Base-by-base conservation (phyloP, 2,797 vertebrate species). In the Anguilla anguilla region DNA sequence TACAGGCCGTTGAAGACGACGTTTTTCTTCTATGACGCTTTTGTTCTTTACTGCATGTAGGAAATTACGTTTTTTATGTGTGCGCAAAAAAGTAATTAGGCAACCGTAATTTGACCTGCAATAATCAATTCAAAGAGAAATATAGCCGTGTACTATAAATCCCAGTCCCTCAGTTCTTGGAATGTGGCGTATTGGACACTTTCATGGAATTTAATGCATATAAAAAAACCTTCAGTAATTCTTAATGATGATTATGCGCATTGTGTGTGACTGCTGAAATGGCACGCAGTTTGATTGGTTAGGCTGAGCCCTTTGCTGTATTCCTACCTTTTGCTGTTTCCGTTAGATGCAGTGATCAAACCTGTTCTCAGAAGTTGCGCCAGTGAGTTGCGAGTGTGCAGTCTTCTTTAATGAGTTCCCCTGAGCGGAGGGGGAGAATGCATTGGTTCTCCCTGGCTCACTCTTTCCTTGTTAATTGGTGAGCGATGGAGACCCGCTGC, bases 331-430 rank as follows among this genome's bases (percentile, higher is more conserved):
- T 86, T 46, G n/a, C 88, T 88, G 89, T 64, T 25, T 86, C 81
- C 84, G 82, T 88, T 10, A 88, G 87, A 90, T 88, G 61, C 77
- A 83, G 84, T 86, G 87, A 84, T 88, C 90, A 89, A 89, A 57
- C 91, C 91, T n/a, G 91, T 89, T 86, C 86, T 95, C 92, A 94
- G 94, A 94, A 94, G 91, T 87, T 86, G 87, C 94, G 94, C 94
- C 93, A 95, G 88, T 89, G 88, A 90, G 90, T 88, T 92, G 90
- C 91, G 90, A 90, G 89, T 92, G 93, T 85, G 67, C 83, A 6
- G 81, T 87, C 83, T 31, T 51, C 89, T 92, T 91, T 95, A 92
- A 92, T 94, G 94, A 96, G 94, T 90, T 95, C 94, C 93, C 93
- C 90, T 87, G 91, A 88, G 92, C 92, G 69, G 86, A 61, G 31